A percentile compares a stretch with the other conserved stretches of the same genome.
These are phyloP conservation scores for Hydrotaea diabolus DNA, from an alignment of 2,888 invertebrate genomes.

Conservation along the genomic window DNA sequence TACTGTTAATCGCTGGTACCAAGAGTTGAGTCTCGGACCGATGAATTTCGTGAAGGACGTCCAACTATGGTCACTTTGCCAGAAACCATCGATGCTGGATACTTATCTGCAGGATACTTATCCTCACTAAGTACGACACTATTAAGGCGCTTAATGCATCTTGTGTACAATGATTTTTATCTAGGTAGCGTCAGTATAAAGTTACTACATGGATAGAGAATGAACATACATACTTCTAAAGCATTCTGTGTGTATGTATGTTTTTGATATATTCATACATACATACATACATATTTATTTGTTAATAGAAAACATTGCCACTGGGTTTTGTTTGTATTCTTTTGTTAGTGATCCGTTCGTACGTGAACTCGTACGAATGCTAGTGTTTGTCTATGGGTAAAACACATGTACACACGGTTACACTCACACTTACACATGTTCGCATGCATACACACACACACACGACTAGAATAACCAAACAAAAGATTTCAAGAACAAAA, in stretches of 20 bases:
- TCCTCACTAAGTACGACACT: no score
- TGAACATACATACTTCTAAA: background rate
- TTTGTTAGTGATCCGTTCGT: background rate
- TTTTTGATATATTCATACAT: background rate
- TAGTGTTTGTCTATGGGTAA: conserved; percentile 28
- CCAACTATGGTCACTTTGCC: no score
- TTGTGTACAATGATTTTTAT: no score
- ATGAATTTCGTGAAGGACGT: no score
- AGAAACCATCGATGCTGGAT: no score
- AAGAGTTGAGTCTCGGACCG: no score
- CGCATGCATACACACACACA: background rate
- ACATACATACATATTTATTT: conserved; percentile 25
- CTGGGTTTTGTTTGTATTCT: conserved; percentile 23
- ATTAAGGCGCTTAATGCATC: no score
- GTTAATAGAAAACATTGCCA: conserved; percentile 48
- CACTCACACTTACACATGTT: background rate
- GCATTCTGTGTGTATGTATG: background rate
- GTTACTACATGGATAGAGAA: no score
- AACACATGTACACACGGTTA: background rate
- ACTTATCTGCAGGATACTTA: no score
- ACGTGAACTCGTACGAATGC: background rate
- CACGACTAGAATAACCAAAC: conserved; percentile 17
- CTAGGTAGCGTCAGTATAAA: no score
- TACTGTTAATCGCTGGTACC: no score
- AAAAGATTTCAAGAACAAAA: conserved; percentile 18